Evolutionary conservation across 1,140 invertebrate species (phyloP).

Genomic region (Rhopalosiphum padi): DNA sequence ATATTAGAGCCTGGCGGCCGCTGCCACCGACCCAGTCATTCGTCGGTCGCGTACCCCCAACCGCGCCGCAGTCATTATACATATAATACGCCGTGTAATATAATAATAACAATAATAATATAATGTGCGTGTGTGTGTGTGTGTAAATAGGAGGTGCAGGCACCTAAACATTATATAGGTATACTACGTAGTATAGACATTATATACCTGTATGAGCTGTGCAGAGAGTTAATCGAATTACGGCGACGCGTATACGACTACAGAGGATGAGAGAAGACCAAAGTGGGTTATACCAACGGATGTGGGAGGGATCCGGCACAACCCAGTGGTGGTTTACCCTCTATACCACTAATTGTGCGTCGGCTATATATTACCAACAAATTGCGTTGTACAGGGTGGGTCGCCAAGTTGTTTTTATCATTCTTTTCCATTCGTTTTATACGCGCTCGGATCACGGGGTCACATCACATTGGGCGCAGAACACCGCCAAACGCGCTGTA

Average conservation of each 20-base stretch:
- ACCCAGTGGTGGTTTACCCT: neutral
- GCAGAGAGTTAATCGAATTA: slow-evolving; percentile 38
- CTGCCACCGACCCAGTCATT: neutral
- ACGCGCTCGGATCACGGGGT: no score
- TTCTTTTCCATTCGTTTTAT: neutral
- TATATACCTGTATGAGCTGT: neutral
- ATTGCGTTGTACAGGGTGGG: neutral
- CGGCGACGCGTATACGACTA: neutral
- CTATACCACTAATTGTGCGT: neutral
- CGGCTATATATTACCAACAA: neutral
- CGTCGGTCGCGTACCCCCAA: neutral
- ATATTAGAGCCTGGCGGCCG: neutral
- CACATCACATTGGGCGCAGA: neutral
- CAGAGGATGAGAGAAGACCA: neutral
- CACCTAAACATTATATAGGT: neutral
- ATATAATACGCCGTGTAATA: slow-evolving; percentile 10
- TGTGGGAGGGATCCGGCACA: neutral
- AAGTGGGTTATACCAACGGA: neutral
- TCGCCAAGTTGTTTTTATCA: neutral
- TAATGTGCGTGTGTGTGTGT: neutral
- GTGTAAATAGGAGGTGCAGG: neutral
- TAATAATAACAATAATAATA: slow-evolving; percentile 25
- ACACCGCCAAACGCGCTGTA: neutral
- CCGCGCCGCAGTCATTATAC: neutral
- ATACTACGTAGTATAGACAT: neutral